These are phyloP conservation scores for Tetrax tetrax DNA, from an alignment of 2,113 vertebrate species.

Conservation along the genomic window DNA sequence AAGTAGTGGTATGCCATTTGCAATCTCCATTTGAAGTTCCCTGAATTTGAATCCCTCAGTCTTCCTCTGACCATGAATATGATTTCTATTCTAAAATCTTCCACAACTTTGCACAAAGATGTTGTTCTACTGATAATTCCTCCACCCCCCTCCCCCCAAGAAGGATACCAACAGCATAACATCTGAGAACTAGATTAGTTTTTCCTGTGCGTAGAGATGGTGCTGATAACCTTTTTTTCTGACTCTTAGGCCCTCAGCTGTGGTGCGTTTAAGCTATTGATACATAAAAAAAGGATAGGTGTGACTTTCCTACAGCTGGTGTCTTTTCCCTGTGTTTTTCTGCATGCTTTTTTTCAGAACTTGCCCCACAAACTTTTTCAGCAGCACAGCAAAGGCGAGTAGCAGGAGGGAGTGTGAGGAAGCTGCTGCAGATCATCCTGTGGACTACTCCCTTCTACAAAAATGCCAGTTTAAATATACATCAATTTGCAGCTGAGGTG, in stretches of 20 bases:
- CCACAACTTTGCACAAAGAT: neutral
- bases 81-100: neutral
- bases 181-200: neutral
- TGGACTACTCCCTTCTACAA: neutral
- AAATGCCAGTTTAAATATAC: neutral
- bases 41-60: neutral
- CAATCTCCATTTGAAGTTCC: neutral
- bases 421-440: neutral
- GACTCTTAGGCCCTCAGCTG: neutral
- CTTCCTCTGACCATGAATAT: neutral
- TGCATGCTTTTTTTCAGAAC: neutral
- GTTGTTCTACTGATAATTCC: neutral
- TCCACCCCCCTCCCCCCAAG: rapidly evolving
- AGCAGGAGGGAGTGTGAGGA: neutral
- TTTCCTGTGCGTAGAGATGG: neutral
- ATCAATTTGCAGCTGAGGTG: neutral
- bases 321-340: neutral
- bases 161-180: neutral
- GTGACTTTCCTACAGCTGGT: neutral
- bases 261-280: neutral
- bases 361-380: neutral
- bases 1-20: neutral
- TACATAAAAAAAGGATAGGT: neutral
- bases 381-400: neutral
- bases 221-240: neutral